These are phyloP conservation scores for Ciconia boyciana DNA, from an alignment of 2,113 vertebrate species.

Conservation along the genomic window DNA sequence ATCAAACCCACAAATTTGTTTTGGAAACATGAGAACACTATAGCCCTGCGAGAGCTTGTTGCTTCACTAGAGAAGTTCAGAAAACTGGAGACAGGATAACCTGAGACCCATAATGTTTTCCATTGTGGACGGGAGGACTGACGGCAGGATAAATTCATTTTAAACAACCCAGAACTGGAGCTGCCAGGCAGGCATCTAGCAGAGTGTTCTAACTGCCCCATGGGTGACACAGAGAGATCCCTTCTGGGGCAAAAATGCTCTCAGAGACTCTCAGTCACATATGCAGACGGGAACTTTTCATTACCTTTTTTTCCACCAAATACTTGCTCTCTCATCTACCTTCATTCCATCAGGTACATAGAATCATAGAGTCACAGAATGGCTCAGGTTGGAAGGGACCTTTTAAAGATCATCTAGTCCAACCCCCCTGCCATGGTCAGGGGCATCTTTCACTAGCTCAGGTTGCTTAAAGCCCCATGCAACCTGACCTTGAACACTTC, in stretches of 20 bases:
- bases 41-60: background rate
- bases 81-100: background rate
- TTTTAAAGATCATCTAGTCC: background rate
- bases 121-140: background rate
- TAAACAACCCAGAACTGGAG: background rate
- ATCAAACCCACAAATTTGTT: background rate
- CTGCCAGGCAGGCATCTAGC: background rate
- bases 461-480: background rate
- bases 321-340: background rate
- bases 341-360: background rate
- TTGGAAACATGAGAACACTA: background rate
- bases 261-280: background rate
- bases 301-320: background rate
- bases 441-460: background rate
- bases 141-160: background rate
- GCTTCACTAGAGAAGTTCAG: background rate
- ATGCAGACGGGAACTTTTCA: background rate
- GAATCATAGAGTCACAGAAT: background rate
- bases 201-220: background rate
- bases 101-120: background rate
- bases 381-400: background rate
- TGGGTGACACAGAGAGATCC: background rate
- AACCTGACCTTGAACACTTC: background rate
- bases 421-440: accelerated
- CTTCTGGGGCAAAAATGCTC: background rate